Evolutionary conservation across 2,113 vertebrate species (phyloP).

Genomic region (Meriones unguiculatus): DNA sequence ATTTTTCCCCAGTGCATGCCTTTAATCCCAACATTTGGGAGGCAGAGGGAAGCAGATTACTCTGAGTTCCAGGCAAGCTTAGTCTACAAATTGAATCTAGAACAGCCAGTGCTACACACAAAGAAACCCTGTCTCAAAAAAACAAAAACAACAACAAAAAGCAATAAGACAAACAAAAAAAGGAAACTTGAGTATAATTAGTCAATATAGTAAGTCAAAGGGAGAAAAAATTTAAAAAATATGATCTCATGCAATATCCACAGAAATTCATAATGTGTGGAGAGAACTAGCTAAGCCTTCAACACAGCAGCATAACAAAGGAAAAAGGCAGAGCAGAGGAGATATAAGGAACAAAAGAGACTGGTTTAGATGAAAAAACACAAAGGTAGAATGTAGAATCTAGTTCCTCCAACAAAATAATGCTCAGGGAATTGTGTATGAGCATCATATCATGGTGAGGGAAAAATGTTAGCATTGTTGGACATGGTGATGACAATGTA

Average conservation of each 20-base stretch:
- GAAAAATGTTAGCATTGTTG: conserved; percentile 6
- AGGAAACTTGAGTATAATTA: not conserved
- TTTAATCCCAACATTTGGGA: too few species aligned
- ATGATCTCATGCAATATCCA: not conserved
- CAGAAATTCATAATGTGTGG: not conserved
- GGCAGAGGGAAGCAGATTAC: too few species aligned
- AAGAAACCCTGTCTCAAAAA: too few species aligned
- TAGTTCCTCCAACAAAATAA: not conserved
- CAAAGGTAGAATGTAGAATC: not conserved
- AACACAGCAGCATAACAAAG: not conserved
- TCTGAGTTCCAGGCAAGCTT: too few species aligned
- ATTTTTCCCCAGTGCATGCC: too few species aligned
- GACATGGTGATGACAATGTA: not conserved
- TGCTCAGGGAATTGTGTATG: not conserved
- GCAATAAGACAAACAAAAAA: not conserved
- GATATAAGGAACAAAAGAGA: not conserved
- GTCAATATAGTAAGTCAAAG: not conserved
- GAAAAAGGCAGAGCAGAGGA: not conserved
- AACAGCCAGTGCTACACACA: too few species aligned
- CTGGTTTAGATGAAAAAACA: not conserved
- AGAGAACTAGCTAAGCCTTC: not conserved
- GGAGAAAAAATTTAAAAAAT: not conserved
- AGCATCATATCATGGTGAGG: not conserved
- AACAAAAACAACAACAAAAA: too few species aligned
- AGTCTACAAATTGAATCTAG: too few species aligned